Percentiles rank a stretch among this genome's conserved stretches.
phyloP scores from a whole-genome alignment of 2,888 invertebrate genomes.

The Apeira syringaria region DNA sequence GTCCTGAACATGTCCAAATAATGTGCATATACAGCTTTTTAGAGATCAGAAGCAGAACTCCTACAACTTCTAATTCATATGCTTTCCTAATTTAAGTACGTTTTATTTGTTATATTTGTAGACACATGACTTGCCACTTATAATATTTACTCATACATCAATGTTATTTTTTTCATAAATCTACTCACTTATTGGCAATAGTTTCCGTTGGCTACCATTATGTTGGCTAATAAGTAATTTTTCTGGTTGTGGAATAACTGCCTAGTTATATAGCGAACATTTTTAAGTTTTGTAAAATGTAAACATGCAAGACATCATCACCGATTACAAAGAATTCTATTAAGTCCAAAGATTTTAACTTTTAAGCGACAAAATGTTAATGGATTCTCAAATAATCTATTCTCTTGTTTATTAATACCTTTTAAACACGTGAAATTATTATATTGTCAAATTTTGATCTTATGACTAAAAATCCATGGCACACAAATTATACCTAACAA shows the following conservation, averaged over 20 bases:
- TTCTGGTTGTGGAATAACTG: slow-evolving; percentile 67
- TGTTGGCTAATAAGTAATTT: slow-evolving; percentile 75
- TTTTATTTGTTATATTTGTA: slow-evolving; percentile 46
- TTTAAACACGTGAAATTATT: slow-evolving; percentile 37
- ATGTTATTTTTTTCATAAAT: too few species aligned
- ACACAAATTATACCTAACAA: slow-evolving; percentile 78
- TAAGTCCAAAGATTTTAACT: not conserved
- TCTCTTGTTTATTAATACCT: not conserved
- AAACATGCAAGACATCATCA: too few species aligned
- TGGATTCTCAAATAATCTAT: not conserved
- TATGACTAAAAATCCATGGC: slow-evolving; percentile 78
- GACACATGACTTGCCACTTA: too few species aligned
- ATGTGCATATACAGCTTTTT: slow-evolving; percentile 52
- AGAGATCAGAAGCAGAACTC: slow-evolving; percentile 45
- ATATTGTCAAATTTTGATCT: slow-evolving; percentile 76
- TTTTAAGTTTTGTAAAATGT: too few species aligned
- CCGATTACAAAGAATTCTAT: too few species aligned
- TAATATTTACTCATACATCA: too few species aligned
- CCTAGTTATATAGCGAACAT: slow-evolving; percentile 31
- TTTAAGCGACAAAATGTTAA: not conserved
- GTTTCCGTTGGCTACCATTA: slow-evolving; percentile 62
- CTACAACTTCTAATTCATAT: slow-evolving; percentile 29
- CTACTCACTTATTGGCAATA: slow-evolving; percentile 57
- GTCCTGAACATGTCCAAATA: slow-evolving; percentile 45
- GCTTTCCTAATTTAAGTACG: slow-evolving; percentile 65